A percentile compares a stretch with the other conserved stretches of the same genome.
Evolutionary conservation across 2,113 vertebrate species (phyloP).

Genomic region (Reinhardtius hippoglossoides): DNA sequence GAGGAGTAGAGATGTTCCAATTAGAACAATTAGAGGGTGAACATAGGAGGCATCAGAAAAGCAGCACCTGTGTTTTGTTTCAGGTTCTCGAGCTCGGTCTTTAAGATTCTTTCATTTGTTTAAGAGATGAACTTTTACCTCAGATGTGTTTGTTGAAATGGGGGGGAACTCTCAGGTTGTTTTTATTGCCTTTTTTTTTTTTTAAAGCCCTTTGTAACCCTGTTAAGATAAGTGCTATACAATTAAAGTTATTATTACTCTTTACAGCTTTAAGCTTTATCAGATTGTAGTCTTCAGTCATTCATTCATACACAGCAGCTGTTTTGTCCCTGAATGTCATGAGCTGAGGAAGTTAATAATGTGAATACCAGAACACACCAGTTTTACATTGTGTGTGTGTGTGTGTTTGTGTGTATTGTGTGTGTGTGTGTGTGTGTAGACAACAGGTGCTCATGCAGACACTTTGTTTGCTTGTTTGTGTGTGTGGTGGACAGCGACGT

Average conservation of each 20-base stretch:
- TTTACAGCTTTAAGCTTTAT: no score
- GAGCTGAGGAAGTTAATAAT: conserved; percentile 25
- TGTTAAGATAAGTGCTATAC: no score
- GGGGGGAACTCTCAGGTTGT: no score
- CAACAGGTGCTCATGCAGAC: conserved; percentile 29
- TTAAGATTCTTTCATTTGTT: not conserved
- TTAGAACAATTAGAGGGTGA: conserved; percentile 60
- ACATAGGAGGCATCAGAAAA: not conserved
- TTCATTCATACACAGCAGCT: no score
- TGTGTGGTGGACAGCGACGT: not conserved
- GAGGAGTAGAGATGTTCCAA: conserved; percentile 42
- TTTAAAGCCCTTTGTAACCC: no score
- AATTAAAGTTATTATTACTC: no score
- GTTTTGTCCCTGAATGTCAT: conserved; percentile 1
- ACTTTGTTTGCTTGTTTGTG: conserved; percentile 24
- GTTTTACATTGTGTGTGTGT: not conserved
- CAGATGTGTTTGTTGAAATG: not conserved
- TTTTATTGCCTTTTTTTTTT: no score
- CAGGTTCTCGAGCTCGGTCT: not conserved
- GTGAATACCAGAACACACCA: conserved; percentile 29
- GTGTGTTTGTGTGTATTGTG: no score
- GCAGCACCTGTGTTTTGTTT: conserved; percentile 12
- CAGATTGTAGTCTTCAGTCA: no score
- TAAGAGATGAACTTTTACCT: not conserved
- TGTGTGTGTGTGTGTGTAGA: no score